These are phyloP conservation scores for Onychostoma macrolepis DNA, from an alignment of 2,113 vertebrate genomes.

Conservation along the genomic window DNA sequence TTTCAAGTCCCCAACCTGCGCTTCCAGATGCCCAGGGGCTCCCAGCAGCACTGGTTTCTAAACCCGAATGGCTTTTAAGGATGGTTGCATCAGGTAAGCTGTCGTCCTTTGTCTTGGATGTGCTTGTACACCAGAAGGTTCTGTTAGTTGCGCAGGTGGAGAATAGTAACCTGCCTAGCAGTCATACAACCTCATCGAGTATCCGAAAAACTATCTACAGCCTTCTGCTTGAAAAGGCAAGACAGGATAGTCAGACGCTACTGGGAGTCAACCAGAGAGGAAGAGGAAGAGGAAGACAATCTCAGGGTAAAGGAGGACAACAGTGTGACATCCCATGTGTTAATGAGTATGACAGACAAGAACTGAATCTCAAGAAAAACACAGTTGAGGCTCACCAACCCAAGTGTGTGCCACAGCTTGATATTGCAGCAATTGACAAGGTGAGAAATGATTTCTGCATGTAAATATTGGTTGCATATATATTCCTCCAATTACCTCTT, in stretches of 20 bases:
- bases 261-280: constrained; percentile 30
- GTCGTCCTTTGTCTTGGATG: constrained; percentile 79
- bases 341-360: constrained; percentile 84
- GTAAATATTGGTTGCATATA: background rate
- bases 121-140: constrained; percentile 78
- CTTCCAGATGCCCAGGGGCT: constrained; percentile 57
- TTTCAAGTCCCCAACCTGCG: constrained; percentile 62
- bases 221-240: constrained; percentile 66
- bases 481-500: background rate
- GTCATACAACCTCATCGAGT: constrained; percentile 76
- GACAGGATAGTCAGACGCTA: background rate
- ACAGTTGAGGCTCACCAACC: constrained; percentile 68
- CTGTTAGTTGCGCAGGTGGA: constrained; percentile 89
- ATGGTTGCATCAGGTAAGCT: constrained; percentile 76
- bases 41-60: constrained; percentile 47
- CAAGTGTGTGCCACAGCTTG: constrained; percentile 59
- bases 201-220: constrained; percentile 87
- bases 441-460: constrained; percentile 65
- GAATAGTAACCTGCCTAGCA: constrained; percentile 81
- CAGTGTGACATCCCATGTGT: background rate
- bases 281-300: constrained; percentile 35
- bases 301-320: constrained; percentile 9
- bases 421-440: constrained; percentile 77
- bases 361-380: constrained; percentile 79
- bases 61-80: constrained; percentile 78